Conservation (phyloP, 2,113 vertebrate genomes). For the Hippolais icterina region DNA sequence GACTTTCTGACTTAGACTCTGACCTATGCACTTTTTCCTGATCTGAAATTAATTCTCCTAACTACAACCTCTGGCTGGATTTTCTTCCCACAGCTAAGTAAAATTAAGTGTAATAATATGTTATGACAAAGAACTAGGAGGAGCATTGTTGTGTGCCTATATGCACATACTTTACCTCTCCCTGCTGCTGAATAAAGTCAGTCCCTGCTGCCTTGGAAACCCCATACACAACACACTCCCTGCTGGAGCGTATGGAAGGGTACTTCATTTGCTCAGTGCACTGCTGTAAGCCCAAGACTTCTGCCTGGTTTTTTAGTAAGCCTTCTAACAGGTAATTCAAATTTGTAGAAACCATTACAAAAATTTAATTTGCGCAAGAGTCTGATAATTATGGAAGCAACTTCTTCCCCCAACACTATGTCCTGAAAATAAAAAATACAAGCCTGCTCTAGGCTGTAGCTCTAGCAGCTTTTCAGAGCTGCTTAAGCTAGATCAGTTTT, state of each 20-base stretch:
- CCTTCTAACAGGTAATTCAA: not conserved
- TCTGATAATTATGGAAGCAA: not conserved
- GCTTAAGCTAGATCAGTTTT: not conserved
- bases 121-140: not conserved
- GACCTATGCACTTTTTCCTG: not conserved
- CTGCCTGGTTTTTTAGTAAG: not conserved
- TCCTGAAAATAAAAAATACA: not conserved
- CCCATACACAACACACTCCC: not conserved
- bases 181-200: not conserved
- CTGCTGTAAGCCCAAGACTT: not conserved
- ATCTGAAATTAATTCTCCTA: not conserved
- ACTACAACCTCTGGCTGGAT: not conserved
- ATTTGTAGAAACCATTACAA: not conserved
- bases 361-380: not conserved
- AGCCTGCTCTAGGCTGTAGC: not conserved
- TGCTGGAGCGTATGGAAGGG: not conserved
- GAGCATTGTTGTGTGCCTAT: not conserved
- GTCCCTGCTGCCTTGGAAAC: not conserved
- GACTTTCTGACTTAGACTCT: not conserved
- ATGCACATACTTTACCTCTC: not conserved
- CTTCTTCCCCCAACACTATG: not conserved
- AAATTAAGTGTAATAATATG: not conserved
- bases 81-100: not conserved
- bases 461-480: not conserved
- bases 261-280: not conserved